Percentiles rank a stretch among this genome's conserved stretches.
phyloP scores from a whole-genome alignment of 2,888 invertebrate species.

The Pheosia tremula region DNA sequence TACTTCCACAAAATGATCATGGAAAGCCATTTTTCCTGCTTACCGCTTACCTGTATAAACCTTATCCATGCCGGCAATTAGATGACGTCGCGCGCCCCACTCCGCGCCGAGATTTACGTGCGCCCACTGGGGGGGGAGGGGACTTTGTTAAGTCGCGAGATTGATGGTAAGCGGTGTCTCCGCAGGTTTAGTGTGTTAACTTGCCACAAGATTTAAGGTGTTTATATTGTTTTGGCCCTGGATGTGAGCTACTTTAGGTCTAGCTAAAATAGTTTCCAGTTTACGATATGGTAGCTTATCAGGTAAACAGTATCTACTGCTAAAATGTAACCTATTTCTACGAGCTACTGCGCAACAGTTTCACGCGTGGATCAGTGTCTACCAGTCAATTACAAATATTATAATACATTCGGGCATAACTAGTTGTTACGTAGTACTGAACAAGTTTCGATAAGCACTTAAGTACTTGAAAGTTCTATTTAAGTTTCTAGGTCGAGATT shows the following conservation, averaged over 20 bases:
- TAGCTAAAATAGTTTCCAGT: too few species aligned
- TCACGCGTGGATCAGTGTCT: too few species aligned
- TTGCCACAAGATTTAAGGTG: slow-evolving; percentile 21
- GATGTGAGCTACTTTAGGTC: not conserved
- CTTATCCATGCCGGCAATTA: not conserved
- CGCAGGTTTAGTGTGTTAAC: slow-evolving; percentile 6
- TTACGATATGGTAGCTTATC: too few species aligned
- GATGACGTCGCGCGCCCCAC: not conserved
- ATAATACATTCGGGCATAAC: too few species aligned
- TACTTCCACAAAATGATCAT: too few species aligned
- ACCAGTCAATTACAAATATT: too few species aligned
- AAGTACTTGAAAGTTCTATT: not conserved
- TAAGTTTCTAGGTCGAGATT: not conserved
- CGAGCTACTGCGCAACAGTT: too few species aligned
- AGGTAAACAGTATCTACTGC: too few species aligned
- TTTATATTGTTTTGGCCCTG: slow-evolving; percentile 22
- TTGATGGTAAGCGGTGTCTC: slow-evolving; percentile 20
- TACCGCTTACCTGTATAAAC: not conserved
- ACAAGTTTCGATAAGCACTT: not conserved
- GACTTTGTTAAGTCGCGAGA: slow-evolving; percentile 9
- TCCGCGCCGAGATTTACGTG: slow-evolving; percentile 1
- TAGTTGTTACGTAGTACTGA: not conserved
- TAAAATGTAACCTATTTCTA: too few species aligned
- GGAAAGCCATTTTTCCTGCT: too few species aligned
- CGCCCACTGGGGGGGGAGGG: not conserved